phyloP scores from a whole-genome alignment of 2,113 vertebrate genomes.

The Chaetops frenatus region DNA sequence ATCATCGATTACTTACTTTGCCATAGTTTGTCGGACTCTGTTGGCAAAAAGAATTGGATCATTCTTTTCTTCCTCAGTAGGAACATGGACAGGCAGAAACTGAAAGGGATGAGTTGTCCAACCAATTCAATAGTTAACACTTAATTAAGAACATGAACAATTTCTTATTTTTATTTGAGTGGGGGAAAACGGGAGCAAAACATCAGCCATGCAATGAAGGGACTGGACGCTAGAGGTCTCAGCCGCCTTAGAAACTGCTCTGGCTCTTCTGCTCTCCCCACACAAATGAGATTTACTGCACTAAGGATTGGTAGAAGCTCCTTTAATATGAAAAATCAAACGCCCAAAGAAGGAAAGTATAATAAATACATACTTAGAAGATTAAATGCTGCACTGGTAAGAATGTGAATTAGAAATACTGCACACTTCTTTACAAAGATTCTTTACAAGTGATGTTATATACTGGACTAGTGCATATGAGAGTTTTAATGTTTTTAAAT shows the following conservation, averaged over 20 bases:
- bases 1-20: slow-evolving; percentile 72
- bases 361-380: background rate
- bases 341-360: background rate
- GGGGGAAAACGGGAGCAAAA: background rate
- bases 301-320: background rate
- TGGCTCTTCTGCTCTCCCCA: background rate
- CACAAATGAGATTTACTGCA: background rate
- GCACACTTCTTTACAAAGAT: background rate
- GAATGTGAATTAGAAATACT: background rate
- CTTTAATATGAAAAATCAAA: background rate
- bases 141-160: background rate
- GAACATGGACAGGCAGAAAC: slow-evolving; percentile 88
- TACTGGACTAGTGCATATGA: background rate
- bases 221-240: slow-evolving; percentile 67
- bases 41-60: slow-evolving; percentile 80
- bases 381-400: background rate
- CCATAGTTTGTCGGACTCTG: slow-evolving; percentile 85
- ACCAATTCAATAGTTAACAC: background rate
- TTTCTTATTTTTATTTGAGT: background rate
- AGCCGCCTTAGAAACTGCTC: background rate
- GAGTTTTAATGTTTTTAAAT: background rate
- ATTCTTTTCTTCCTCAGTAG: slow-evolving; percentile 85
- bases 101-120: slow-evolving; percentile 61
- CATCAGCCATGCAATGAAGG: background rate
- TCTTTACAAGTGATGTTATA: background rate